A percentile compares a stretch with the other conserved stretches of the same genome.
These are phyloP conservation scores for Rhabdomys pumilio DNA, from an alignment of 2,797 vertebrate species.

Conservation along the genomic window DNA sequence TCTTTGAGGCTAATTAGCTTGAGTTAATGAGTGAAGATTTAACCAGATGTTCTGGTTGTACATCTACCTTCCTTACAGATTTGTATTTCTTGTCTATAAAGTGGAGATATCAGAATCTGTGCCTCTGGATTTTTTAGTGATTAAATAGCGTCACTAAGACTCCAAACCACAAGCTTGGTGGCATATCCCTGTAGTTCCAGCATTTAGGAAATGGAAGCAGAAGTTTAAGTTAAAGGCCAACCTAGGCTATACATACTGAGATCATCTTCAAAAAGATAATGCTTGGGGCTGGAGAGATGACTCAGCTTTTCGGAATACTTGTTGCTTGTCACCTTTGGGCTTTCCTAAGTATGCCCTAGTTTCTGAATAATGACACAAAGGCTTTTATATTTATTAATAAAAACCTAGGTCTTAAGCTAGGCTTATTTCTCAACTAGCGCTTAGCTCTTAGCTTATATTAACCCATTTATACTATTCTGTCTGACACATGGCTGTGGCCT, in stretches of 20 bases:
- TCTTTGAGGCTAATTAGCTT: not conserved
- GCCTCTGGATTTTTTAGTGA: not conserved
- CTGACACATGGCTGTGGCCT: too few species aligned
- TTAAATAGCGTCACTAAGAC: not conserved
- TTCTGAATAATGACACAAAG: too few species aligned
- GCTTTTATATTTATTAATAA: too few species aligned
- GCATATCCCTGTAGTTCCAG: not conserved
- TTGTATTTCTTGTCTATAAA: conserved; percentile 21
- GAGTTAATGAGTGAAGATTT: not conserved
- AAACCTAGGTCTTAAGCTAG: too few species aligned
- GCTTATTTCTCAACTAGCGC: too few species aligned
- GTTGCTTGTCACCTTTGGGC: not conserved
- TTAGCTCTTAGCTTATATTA: too few species aligned
- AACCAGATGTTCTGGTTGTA: not conserved
- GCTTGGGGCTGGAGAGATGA: not conserved
- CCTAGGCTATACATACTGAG: not conserved
- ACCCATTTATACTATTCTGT: too few species aligned
- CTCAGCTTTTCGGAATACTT: not conserved
- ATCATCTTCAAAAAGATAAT: not conserved
- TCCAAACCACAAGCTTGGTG: not conserved
- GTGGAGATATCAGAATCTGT: not conserved
- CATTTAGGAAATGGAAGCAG: not conserved
- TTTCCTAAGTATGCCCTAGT: too few species aligned
- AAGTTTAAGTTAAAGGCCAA: not conserved
- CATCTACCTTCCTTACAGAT: not conserved